Base-by-base conservation (phyloP, 2,113 vertebrate genomes). In the Caranx melampygus region DNA sequence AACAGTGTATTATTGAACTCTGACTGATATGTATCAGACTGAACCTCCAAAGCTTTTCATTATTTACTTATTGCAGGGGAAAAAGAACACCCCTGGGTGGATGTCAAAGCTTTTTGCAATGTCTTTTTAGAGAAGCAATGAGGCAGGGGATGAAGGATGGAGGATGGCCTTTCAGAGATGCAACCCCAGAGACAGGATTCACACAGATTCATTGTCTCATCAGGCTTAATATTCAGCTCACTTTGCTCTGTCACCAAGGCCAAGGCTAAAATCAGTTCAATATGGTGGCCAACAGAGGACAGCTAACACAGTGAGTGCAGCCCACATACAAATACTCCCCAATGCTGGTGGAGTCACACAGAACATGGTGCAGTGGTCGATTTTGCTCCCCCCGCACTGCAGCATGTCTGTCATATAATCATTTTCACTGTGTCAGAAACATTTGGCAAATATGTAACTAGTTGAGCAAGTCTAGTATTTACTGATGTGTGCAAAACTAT, bases 121-220 rank as follows among this genome's bases (percentile, higher is more conserved):
- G 52, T 79, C 14, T 57, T 21, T 52, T 85, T 74, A 26, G 72
- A 51, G 62, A 75, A 75, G 72, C n/a, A 8, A 47, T 3, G 49
- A 72, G 75, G 87, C 71, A 71, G 55, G 74, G 80, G 73, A 84
- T 85, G 87, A 89, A 64, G 82, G 72, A 81, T 84, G 84, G 82
- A 84, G 79, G 63, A 58, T 59, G 73, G 85, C 78, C 77, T 89
- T 89, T 80, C 26, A 67, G 81, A 86, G 83, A 83, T 81, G 71
- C 81, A 84, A 60, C 85, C 81, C 83, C 81, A 79, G 79, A 90
- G 86, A 85, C 87, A 84, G 68, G 81, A 89, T 78, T 84, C 89
- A 93, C 89, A 90, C 87, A 89, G 90, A 89, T 85, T 71, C 85
- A 85, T 90, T 93, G 91, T 93, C 84, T 91, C 76, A 79, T 55